Percentiles rank a stretch among this genome's conserved stretches.
These are phyloP conservation scores for Mythimna lalbum DNA, from an alignment of 2,888 invertebrate species.

Conservation along the genomic window DNA sequence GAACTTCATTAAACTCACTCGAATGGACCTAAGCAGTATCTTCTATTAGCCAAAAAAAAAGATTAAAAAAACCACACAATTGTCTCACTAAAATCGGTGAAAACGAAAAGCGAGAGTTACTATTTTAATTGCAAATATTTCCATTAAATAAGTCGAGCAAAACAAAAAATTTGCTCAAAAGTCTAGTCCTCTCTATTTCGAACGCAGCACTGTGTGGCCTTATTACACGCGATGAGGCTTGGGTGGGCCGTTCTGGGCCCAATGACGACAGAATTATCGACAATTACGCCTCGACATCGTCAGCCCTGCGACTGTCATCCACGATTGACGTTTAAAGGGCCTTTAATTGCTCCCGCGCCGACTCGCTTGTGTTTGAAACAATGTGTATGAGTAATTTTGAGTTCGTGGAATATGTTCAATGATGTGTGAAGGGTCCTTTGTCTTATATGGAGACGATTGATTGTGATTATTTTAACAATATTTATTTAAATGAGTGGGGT, in stretches of 20 bases:
- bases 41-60: too few species aligned
- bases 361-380: conserved; percentile 52
- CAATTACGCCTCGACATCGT: conserved; percentile 73
- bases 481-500: conserved; percentile 41
- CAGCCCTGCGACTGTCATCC: conserved; percentile 65
- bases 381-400: conserved; percentile 57
- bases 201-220: conserved; percentile 48
- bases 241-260: conserved; percentile 68
- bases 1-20: neutral
- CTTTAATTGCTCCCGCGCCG: conserved; percentile 62
- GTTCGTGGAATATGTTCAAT: conserved; percentile 57
- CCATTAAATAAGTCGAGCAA: conserved; percentile 3
- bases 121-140: neutral
- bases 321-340: conserved; percentile 62
- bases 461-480: conserved; percentile 35
- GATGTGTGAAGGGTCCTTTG: conserved; percentile 50
- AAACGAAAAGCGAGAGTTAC: neutral
- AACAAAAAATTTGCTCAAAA: conserved; percentile 20
- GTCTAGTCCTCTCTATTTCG: conserved; percentile 44
- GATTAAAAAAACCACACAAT: too few species aligned
- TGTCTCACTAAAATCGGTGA: neutral
- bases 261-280: conserved; percentile 76
- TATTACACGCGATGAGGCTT: conserved; percentile 61
- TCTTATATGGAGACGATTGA: conserved; percentile 52
- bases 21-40: too few species aligned